phyloP scores from a whole-genome alignment of 2,888 invertebrate genomes.

The Drosophila pseudotalamancana region DNA sequence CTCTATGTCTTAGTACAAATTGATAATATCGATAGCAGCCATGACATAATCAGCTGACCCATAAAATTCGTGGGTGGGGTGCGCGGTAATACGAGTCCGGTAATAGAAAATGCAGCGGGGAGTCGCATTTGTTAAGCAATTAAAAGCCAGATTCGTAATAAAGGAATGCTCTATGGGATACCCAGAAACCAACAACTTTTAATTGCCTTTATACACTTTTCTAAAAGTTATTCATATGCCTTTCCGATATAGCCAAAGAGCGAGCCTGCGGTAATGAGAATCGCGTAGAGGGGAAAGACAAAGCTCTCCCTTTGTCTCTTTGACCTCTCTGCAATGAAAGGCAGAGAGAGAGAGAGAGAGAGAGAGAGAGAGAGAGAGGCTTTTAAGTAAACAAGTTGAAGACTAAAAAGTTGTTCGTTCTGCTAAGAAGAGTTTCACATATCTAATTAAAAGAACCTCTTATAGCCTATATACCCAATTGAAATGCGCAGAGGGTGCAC shows the following conservation, averaged over 20 bases:
- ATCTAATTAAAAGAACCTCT: too few relatives aligned
- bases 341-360: too few relatives aligned
- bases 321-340: too few relatives aligned
- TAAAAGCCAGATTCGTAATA: conserved; percentile 22
- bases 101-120: not conserved
- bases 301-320: too few relatives aligned
- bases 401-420: too few relatives aligned
- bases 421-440: too few relatives aligned
- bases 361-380: too few relatives aligned
- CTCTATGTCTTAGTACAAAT: conserved; percentile 23
- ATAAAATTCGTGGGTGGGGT: not conserved
- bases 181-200: not conserved
- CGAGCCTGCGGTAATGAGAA: not conserved
- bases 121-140: conserved; percentile 28
- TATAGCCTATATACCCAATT: not conserved
- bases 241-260: too few relatives aligned
- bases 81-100: not conserved
- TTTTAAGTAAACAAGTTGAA: too few relatives aligned
- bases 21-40: conserved; percentile 35
- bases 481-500: not conserved
- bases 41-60: conserved; percentile 27
- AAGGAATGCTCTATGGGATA: not conserved
- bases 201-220: too few relatives aligned
- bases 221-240: too few relatives aligned
- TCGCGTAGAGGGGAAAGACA: not conserved